Evolutionary conservation across 2,888 invertebrate species (phyloP).

Genomic region (Sinopyrophorus schimmeli): DNA sequence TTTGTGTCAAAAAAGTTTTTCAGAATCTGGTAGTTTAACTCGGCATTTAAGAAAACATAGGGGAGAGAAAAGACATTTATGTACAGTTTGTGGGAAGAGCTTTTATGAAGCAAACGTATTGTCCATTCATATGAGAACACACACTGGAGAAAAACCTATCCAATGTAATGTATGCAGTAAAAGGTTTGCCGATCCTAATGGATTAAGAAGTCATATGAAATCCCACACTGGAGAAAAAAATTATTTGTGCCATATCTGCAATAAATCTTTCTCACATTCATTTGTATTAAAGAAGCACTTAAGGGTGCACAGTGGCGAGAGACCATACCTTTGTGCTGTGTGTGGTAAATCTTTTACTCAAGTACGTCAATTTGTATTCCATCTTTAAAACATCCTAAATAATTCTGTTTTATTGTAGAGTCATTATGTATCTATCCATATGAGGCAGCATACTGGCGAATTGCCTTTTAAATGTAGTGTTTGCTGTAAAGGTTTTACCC

Average conservation of each 20-base stretch:
- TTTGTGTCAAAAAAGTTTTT: conserved; percentile 44
- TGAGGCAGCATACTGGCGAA: conserved; percentile 50
- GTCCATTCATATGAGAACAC: conserved; percentile 46
- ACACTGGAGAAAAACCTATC: conserved; percentile 49
- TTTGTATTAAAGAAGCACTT: conserved; percentile 47
- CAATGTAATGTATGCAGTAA: conserved; percentile 44
- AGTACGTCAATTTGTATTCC: conserved; percentile 29
- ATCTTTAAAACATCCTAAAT: not conserved
- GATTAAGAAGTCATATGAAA: conserved; percentile 45
- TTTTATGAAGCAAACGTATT: conserved; percentile 50
- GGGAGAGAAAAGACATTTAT: conserved; percentile 49
- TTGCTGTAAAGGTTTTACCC: conserved; percentile 46
- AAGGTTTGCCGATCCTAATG: conserved; percentile 47
- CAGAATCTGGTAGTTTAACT: conserved; percentile 48
- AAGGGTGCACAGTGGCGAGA: conserved; percentile 46
- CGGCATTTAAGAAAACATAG: conserved; percentile 47
- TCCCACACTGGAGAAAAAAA: conserved; percentile 48
- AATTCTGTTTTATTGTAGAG: conserved; percentile 38
- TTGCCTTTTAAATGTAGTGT: conserved; percentile 43
- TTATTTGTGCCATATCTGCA: conserved; percentile 43
- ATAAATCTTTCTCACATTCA: conserved; percentile 47
- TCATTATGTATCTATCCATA: conserved; percentile 48
- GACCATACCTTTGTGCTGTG: conserved; percentile 45
- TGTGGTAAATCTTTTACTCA: conserved; percentile 48
- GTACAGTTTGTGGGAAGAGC: conserved; percentile 47